Conservation (phyloP, 2,797 vertebrate species). For the Melanotaenia boesemani region DNA sequence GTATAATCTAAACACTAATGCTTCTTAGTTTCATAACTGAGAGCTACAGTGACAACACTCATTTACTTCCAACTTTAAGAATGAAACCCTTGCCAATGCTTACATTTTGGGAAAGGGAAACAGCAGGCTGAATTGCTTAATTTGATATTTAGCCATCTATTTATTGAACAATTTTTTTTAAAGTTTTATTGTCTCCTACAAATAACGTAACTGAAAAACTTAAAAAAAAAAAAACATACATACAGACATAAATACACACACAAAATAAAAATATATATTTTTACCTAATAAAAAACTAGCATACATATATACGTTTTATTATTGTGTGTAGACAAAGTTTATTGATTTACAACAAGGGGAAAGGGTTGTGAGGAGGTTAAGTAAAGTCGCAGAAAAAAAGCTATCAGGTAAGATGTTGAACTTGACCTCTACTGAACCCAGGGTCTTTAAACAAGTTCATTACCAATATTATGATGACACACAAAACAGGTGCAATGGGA, state of each 20-base stretch:
- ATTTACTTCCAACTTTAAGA: background rate
- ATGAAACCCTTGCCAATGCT: background rate
- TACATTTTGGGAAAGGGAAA: background rate
- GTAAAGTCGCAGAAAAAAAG: constrained; percentile 35
- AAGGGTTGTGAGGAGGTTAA: constrained; percentile 12
- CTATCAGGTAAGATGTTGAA: constrained; percentile 54
- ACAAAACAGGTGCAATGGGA: constrained; percentile 18
- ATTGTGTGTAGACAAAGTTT: background rate
- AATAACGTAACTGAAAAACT: background rate
- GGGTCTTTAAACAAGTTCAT: constrained; percentile 66
- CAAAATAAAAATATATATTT: background rate
- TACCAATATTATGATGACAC: constrained; percentile 15
- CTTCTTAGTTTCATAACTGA: constrained; percentile 19
- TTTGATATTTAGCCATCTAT: background rate
- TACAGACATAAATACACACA: background rate
- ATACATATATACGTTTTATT: background rate
- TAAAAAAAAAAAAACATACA: background rate
- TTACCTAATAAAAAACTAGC: background rate
- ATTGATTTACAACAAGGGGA: background rate
- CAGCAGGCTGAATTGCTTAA: background rate
- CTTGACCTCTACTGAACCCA: constrained; percentile 78
- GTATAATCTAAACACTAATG: constrained; percentile 41
- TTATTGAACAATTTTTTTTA: too few species aligned
- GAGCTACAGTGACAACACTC: fast-evolving
- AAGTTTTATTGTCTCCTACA: too few species aligned